Conservation (phyloP, 1,140 invertebrate genomes). For the Brachionus sp. region DNA sequence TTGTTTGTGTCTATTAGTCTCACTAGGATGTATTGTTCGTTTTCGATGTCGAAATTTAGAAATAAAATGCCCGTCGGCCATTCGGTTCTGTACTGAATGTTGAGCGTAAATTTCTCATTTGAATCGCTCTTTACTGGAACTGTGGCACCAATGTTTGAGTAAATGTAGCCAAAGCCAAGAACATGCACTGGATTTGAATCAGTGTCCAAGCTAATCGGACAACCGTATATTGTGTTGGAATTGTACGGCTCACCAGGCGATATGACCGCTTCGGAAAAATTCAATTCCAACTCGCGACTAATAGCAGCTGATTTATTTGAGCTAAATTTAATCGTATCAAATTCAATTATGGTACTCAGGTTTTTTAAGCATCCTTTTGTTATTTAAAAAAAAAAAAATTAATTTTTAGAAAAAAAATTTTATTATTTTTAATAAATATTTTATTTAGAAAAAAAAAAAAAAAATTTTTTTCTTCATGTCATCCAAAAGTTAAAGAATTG, state of each 20-base stretch:
- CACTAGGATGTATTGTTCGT: constrained; percentile 31
- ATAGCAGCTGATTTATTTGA: neutral
- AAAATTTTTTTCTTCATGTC: no score
- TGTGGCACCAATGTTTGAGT: neutral
- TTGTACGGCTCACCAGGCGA: neutral
- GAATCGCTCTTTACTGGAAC: neutral
- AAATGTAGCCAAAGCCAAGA: constrained; percentile 20
- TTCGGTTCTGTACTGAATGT: constrained; percentile 1
- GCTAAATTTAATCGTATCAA: neutral
- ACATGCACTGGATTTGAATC: neutral
- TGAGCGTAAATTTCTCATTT: neutral
- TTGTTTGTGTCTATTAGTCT: neutral
- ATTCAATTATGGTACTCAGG: neutral
- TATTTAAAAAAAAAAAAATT: no score
- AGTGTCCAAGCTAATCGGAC: constrained; percentile 16
- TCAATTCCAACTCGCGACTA: neutral
- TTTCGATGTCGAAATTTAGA: constrained; percentile 34
- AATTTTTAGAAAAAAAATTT: no score
- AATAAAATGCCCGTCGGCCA: neutral
- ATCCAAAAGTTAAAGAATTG: no score
- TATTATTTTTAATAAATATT: no score
- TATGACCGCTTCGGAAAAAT: neutral
- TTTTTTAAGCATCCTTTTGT: constrained; percentile 39
- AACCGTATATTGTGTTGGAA: constrained; percentile 41
- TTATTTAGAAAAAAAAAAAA: no score